These are phyloP conservation scores for Caenorhabditis auriculariae DNA, from an alignment of 2,888 invertebrate genomes.

Conservation along the genomic window DNA sequence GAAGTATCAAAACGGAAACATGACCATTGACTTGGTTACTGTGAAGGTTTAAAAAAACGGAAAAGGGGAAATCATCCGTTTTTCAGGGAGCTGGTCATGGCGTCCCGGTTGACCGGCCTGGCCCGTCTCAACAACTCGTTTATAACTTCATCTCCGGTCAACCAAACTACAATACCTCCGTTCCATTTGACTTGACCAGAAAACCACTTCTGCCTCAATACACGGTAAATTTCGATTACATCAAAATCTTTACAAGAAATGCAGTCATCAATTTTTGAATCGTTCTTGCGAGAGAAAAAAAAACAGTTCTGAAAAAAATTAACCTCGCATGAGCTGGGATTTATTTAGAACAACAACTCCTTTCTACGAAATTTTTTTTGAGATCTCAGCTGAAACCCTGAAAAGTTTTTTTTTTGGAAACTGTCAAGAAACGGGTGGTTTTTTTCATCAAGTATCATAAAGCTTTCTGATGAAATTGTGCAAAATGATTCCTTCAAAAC, in stretches of 20 bases:
- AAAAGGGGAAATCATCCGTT: neutral
- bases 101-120: slow-evolving; percentile 79
- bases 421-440: neutral
- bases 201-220: slow-evolving; percentile 44
- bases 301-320: too few species aligned
- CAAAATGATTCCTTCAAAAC: too few species aligned
- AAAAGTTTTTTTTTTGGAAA: neutral
- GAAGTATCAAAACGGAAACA: slow-evolving; percentile 30
- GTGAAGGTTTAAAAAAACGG: too few species aligned
- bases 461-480: too few species aligned
- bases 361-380: too few species aligned
- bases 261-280: too few species aligned
- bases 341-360: too few species aligned
- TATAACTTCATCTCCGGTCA: slow-evolving; percentile 68
- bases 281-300: too few species aligned
- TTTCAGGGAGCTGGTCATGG: slow-evolving; percentile 75
- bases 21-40: slow-evolving; percentile 41
- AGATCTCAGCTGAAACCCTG: too few species aligned
- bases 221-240: slow-evolving; percentile 23
- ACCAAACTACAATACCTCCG: slow-evolving; percentile 34
- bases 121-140: slow-evolving; percentile 77
- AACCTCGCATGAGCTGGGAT: too few species aligned
- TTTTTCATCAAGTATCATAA: too few species aligned
- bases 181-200: slow-evolving; percentile 31
- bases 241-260: too few species aligned